phyloP scores from a whole-genome alignment of 2,113 vertebrate genomes.

The Rana temporaria region DNA sequence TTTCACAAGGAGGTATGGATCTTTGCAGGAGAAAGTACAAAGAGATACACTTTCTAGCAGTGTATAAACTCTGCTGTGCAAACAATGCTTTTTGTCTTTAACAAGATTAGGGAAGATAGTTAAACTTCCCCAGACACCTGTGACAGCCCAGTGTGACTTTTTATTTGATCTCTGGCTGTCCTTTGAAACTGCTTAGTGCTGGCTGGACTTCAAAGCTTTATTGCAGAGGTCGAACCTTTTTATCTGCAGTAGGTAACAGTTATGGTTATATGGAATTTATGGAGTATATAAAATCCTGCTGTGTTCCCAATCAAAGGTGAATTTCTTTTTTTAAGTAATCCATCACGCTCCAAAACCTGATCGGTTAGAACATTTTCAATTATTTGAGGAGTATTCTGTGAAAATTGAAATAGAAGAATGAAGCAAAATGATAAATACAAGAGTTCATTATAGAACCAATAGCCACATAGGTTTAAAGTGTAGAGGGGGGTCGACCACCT shows the following conservation, averaged over 20 bases:
- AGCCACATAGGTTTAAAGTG: too few relatives aligned
- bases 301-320: slow-evolving; percentile 40
- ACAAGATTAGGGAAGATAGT: slow-evolving; percentile 32
- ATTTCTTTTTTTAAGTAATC: slow-evolving; percentile 2
- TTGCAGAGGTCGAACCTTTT: slow-evolving; percentile 31
- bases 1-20: neutral
- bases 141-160: slow-evolving; percentile 50
- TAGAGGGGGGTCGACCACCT: too few relatives aligned
- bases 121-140: slow-evolving; percentile 50
- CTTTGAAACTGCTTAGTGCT: slow-evolving; percentile 42
- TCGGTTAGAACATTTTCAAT: neutral
- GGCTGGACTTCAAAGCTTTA: slow-evolving; percentile 51
- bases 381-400: neutral
- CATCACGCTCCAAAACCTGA: slow-evolving; percentile 1
- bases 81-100: slow-evolving; percentile 43
- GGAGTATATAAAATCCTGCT: slow-evolving; percentile 50
- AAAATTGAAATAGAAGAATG: neutral
- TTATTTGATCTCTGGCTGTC: slow-evolving; percentile 53
- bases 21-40: slow-evolving; percentile 28
- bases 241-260: slow-evolving; percentile 50
- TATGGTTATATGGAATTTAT: slow-evolving; percentile 51
- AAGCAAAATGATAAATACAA: neutral
- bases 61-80: slow-evolving; percentile 2
- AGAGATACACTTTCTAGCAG: slow-evolving; percentile 17
- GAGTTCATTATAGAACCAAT: too few relatives aligned